Percentiles rank a stretch among this genome's conserved stretches.
phyloP scores from a whole-genome alignment of 2,113 vertebrate species.

The Anguilla rostrata region DNA sequence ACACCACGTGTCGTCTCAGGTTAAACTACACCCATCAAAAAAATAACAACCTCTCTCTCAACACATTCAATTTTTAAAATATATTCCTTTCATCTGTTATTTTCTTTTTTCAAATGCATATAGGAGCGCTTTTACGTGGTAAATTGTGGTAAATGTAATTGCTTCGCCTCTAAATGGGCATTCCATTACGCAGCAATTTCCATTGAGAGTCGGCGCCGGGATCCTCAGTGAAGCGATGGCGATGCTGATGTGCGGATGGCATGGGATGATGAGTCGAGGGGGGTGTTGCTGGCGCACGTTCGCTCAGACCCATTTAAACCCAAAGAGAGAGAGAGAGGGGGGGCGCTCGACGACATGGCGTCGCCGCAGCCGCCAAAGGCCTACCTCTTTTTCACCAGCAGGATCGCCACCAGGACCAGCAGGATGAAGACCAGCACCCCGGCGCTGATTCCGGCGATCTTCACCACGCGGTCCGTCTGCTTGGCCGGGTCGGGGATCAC shows the following conservation, averaged over 20 bases:
- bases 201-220: not conserved
- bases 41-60: not conserved
- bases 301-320: not conserved
- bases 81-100: not conserved
- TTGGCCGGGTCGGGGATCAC: slow-evolving; percentile 94
- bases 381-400: slow-evolving; percentile 97
- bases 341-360: not conserved
- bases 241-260: not conserved
- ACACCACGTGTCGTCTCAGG: not conserved
- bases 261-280: slow-evolving; percentile 18
- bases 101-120: not conserved
- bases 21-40: not conserved
- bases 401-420: slow-evolving; percentile 88
- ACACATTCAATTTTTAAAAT: not conserved
- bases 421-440: slow-evolving; percentile 92
- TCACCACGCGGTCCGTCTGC: slow-evolving; percentile 94
- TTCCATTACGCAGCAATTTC: not conserved
- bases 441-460: slow-evolving; percentile 95
- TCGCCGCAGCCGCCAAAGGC: slow-evolving; percentile 27
- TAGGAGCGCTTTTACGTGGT: not conserved
- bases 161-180: not conserved
- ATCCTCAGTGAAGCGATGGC: not conserved
- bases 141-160: not conserved
- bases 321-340: not conserved
- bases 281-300: not conserved